Conservation (phyloP, 2,113 vertebrate species). For the Sinocyclocheilus grahami region DNA sequence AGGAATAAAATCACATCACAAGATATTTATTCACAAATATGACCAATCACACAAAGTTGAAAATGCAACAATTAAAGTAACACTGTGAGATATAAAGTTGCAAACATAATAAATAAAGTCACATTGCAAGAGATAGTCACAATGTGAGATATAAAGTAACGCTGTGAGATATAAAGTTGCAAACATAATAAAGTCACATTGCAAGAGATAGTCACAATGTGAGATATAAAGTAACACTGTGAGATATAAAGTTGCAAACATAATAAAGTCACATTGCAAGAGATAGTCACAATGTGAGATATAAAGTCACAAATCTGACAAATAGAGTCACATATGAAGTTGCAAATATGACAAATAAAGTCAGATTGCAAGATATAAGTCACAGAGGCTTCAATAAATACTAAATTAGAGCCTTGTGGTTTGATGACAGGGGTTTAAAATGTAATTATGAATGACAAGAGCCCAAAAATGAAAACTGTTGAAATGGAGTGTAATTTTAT, state of each 20-base stretch:
- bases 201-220: not conserved
- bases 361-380: not conserved
- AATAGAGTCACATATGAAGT: not conserved
- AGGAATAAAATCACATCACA: too few relatives aligned
- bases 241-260: not conserved
- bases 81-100: not conserved
- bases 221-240: not conserved
- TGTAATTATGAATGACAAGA: not conserved
- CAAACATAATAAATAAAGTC: not conserved
- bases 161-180: not conserved
- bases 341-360: not conserved
- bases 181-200: not conserved
- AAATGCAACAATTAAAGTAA: too few relatives aligned
- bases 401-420: not conserved
- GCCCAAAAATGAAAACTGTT: too few relatives aligned
- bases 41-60: too few relatives aligned
- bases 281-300: not conserved
- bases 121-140: too few relatives aligned
- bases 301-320: not conserved
- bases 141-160: not conserved
- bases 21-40: too few relatives aligned
- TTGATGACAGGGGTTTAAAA: not conserved
- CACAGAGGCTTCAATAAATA: not conserved
- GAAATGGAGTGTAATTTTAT: too few relatives aligned
- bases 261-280: not conserved